These are phyloP conservation scores for Phrynocephalus versicolor DNA, from an alignment of 2,113 vertebrate genomes.

Conservation along the genomic window DNA sequence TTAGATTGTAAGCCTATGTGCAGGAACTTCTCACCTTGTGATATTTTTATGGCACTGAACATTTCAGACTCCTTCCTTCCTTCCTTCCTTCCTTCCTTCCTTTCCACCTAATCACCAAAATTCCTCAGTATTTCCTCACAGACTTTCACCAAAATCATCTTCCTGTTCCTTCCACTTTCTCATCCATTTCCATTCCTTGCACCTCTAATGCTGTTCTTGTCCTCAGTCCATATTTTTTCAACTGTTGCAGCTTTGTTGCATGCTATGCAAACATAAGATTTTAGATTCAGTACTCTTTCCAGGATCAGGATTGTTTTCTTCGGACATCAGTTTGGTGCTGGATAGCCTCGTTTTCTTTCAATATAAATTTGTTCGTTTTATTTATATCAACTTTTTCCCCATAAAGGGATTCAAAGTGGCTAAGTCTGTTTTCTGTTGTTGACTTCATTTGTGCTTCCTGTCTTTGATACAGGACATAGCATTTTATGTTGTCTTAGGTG, in stretches of 20 bases:
- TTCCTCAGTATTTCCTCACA: background rate
- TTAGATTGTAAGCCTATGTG: background rate
- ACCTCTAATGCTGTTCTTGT: background rate
- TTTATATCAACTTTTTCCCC: background rate
- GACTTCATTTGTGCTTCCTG: too few relatives aligned
- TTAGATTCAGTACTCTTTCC: background rate
- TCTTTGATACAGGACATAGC: too few relatives aligned
- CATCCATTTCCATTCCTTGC: too few relatives aligned
- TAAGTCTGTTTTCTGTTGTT: background rate
- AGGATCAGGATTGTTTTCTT: background rate
- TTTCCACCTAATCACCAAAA: too few relatives aligned
- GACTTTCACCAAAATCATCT: background rate
- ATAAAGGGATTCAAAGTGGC: too few relatives aligned
- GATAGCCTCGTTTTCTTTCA: background rate
- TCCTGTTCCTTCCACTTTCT: background rate
- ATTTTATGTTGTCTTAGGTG: too few relatives aligned
- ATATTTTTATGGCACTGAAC: too few relatives aligned
- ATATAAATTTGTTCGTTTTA: background rate
- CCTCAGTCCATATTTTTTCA: background rate
- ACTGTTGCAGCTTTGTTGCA: background rate
- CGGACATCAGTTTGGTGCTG: background rate
- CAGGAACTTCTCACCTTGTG: background rate
- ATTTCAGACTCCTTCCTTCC: too few relatives aligned
- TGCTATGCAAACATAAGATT: background rate
- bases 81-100: too few relatives aligned